phyloP scores from a whole-genome alignment of 2,888 invertebrate genomes.

The Megastigmus dorsalis region DNA sequence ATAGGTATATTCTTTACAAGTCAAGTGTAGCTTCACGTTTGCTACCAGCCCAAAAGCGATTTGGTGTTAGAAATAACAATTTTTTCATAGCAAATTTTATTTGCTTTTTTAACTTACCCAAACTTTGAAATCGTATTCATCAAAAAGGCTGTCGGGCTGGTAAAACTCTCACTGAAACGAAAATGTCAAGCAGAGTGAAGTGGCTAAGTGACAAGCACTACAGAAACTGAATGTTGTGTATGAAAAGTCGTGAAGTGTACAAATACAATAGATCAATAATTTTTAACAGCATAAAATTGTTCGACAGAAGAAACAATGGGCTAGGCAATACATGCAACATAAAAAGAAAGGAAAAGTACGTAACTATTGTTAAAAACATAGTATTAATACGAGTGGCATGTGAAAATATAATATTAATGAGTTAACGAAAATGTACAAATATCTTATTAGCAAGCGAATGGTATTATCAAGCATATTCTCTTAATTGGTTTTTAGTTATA shows the following conservation, averaged over 20 bases:
- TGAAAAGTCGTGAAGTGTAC: conserved; percentile 18
- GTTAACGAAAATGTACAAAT: conserved; percentile 8
- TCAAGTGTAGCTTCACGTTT: conserved; percentile 50
- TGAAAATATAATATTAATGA: neutral
- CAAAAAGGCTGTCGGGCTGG: conserved; percentile 82
- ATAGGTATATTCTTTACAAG: conserved; percentile 21
- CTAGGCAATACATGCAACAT: conserved; percentile 8
- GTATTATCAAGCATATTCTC: too few species aligned
- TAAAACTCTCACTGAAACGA: conserved; percentile 82
- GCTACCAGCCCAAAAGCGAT: conserved; percentile 69
- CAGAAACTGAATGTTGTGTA: conserved; percentile 57
- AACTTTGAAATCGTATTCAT: conserved; percentile 84
- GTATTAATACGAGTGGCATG: neutral
- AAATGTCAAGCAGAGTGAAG: conserved; percentile 76
- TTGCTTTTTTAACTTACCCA: conserved; percentile 80
- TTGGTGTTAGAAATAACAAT: conserved; percentile 64
- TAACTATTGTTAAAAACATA: neutral
- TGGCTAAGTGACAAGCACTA: conserved; percentile 67
- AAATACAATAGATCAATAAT: conserved; percentile 17
- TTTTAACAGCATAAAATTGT: conserved; percentile 10
- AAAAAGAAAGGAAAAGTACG: neutral
- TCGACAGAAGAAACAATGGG: conserved; percentile 38
- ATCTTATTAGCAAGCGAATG: conserved; percentile 31
- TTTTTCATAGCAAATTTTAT: conserved; percentile 59
- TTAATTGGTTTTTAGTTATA: too few species aligned